These are phyloP conservation scores for Tridacna gigas DNA, from an alignment of 2,888 invertebrate genomes.

Conservation along the genomic window DNA sequence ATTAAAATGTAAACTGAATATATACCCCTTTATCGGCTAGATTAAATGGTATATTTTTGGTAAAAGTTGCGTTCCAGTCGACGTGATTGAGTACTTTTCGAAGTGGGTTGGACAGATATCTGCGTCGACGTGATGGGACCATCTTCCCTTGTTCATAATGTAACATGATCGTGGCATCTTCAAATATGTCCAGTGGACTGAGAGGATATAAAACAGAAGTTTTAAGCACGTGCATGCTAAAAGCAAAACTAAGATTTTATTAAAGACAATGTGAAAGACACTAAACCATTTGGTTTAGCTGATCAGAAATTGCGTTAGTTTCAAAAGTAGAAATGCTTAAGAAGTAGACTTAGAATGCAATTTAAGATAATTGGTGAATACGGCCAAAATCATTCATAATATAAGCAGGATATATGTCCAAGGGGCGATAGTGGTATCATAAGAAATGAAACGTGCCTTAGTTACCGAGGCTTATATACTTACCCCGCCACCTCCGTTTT, in stretches of 20 bases:
- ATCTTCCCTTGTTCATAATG: conserved; percentile 55
- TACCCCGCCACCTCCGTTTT: conserved; percentile 56
- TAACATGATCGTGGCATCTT: conserved; percentile 55
- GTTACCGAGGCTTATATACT: neutral
- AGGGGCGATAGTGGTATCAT: no score
- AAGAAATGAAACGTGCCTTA: no score
- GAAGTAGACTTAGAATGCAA: no score
- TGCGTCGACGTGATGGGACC: conserved; percentile 41
- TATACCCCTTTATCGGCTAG: conserved; percentile 16
- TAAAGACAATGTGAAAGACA: no score
- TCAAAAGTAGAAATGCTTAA: no score
- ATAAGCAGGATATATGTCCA: no score
- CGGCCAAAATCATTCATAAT: no score
- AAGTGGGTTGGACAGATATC: conserved; percentile 62
- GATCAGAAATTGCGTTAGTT: no score
- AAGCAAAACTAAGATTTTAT: no score
- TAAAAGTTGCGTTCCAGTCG: conserved; percentile 57
- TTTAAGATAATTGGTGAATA: no score
- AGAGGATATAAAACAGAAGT: neutral
- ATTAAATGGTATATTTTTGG: conserved; percentile 59
- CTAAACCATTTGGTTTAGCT: no score
- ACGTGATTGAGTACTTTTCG: conserved; percentile 45
- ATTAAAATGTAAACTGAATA: neutral
- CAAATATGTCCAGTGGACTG: conserved; percentile 64
- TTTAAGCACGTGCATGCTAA: no score